Evolutionary conservation across 2,113 vertebrate species (phyloP).

Genomic region (Syngnathus typhle): DNA sequence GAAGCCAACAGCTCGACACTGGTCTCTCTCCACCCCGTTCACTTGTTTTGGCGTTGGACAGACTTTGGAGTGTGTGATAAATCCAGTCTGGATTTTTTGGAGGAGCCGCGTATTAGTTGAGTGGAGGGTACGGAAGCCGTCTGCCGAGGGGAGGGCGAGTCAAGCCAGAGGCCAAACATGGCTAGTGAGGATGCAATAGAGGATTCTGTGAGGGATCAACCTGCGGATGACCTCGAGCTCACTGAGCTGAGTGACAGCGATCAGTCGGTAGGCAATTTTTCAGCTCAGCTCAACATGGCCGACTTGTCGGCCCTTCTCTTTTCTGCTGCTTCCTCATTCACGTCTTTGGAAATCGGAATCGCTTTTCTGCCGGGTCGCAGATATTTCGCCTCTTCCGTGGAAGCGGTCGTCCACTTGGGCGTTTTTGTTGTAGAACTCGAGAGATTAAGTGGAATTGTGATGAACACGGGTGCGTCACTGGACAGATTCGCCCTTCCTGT

Average conservation of each 20-base stretch:
- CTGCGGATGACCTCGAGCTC: conserved; percentile 15
- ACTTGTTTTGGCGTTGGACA: conserved; percentile 44
- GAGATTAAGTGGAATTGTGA: conserved; percentile 42
- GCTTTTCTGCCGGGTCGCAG: conserved; percentile 4
- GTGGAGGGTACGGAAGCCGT: conserved; percentile 1
- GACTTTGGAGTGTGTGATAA: conserved; percentile 36
- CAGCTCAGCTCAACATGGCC: conserved; percentile 23
- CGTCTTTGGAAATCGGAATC: conserved; percentile 41
- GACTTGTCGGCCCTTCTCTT: conserved; percentile 28
- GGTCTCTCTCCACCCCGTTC: conserved; percentile 46
- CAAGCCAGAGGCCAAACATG: conserved; percentile 48
- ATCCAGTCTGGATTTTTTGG: conserved; percentile 51
- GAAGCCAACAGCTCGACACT: conserved; percentile 54
- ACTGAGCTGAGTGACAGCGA: conserved; percentile 53
- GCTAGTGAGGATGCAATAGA: conserved; percentile 50
- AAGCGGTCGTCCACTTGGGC: conserved; percentile 17
- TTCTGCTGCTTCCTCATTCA: conserved; percentile 50
- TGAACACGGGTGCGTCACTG: conserved; percentile 35
- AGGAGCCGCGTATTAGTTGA: conserved; percentile 41
- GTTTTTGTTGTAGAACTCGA: conserved; percentile 37
- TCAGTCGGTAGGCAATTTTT: conserved; percentile 46
- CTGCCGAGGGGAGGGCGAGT: not conserved
- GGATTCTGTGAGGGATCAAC: conserved; percentile 37
- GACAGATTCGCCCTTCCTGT: conserved; percentile 53
- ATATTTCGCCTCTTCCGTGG: conserved; percentile 14